Percentiles rank a stretch among this genome's conserved stretches.
Evolutionary conservation across 2,797 vertebrate genomes (phyloP).

Genomic region (Coregonus suidteri): DNA sequence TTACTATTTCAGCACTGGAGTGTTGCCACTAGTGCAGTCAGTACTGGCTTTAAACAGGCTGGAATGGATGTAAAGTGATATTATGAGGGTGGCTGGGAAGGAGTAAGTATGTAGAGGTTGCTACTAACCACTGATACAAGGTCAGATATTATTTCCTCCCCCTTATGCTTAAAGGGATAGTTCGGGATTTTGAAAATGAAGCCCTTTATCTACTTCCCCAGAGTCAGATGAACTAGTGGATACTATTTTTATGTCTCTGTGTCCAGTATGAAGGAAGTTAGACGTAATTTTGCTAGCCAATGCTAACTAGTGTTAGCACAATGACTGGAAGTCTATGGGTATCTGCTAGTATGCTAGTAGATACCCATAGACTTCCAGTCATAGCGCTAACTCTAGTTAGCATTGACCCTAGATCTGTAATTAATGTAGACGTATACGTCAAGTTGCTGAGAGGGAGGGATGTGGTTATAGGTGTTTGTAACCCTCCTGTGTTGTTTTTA

Average conservation of each 20-base stretch:
- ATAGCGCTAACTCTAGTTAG: too few species aligned
- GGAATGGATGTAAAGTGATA: background rate
- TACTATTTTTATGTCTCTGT: too few species aligned
- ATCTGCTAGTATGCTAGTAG: too few species aligned
- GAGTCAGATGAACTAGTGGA: too few species aligned
- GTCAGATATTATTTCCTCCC: background rate
- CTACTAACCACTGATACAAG: background rate
- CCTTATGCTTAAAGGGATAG: background rate
- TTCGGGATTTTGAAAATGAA: too few species aligned
- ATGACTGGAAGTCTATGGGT: too few species aligned
- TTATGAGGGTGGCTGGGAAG: background rate
- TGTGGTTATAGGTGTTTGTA: background rate
- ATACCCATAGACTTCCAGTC: too few species aligned
- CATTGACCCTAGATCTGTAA: background rate
- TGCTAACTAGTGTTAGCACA: too few species aligned
- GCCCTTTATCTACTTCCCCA: too few species aligned
- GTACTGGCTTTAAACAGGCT: background rate
- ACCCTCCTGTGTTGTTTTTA: conserved; percentile 45
- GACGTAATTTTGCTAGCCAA: too few species aligned
- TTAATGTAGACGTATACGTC: background rate
- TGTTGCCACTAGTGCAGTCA: background rate
- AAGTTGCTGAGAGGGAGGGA: background rate
- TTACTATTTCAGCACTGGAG: background rate
- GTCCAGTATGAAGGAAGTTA: too few species aligned
- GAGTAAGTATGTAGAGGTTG: background rate